phyloP scores from a whole-genome alignment of 2,888 invertebrate genomes.

The Cantharis nigra region DNA sequence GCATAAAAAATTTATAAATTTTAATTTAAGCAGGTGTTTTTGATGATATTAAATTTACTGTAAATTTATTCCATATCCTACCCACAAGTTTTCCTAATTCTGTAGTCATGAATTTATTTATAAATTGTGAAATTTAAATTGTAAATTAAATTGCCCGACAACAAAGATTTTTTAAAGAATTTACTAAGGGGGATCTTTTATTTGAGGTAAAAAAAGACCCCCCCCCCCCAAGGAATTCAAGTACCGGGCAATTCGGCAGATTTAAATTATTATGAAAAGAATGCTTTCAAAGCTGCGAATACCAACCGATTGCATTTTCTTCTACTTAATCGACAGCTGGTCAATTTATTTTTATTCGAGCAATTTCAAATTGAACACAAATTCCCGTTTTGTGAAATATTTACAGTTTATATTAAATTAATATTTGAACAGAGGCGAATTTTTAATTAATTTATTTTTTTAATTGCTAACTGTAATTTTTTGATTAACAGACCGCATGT shows the following conservation, averaged over 20 bases:
- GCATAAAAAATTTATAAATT: neutral
- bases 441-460: neutral
- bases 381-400: neutral
- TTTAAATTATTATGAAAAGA: too few species aligned
- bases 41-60: neutral
- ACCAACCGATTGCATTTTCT: neutral
- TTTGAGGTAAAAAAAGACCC: too few species aligned
- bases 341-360: neutral
- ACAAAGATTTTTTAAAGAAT: neutral
- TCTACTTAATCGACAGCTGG: neutral
- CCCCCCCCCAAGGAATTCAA: too few species aligned
- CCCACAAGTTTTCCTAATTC: neutral
- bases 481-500: neutral
- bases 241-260: too few species aligned
- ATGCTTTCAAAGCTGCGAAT: too few species aligned
- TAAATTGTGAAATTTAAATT: neutral
- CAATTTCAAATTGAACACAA: neutral
- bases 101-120: neutral
- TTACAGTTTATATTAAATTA: neutral
- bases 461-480: neutral
- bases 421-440: neutral
- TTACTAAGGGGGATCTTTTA: too few species aligned
- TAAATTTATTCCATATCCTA: neutral
- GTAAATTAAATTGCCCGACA: neutral
- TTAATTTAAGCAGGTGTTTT: neutral